A percentile compares a stretch with the other conserved stretches of the same genome.
Evolutionary conservation across 2,113 vertebrate genomes (phyloP).

Genomic region (Stictonetta naevosa): DNA sequence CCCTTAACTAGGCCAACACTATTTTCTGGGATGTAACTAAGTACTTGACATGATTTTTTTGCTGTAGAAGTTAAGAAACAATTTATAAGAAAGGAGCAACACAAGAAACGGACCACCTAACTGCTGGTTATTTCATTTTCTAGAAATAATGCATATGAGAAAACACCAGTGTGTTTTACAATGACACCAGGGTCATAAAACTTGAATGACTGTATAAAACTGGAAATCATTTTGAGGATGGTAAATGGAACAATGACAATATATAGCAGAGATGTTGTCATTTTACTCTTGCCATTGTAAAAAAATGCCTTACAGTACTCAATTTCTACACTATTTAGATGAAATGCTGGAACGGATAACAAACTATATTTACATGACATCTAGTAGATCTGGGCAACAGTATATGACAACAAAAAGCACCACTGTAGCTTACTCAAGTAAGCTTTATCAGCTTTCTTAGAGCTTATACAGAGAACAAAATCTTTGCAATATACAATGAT

Average conservation of each 20-base stretch:
- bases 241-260: neutral
- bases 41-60: fast-evolving
- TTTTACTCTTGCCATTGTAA: neutral
- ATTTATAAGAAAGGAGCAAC: neutral
- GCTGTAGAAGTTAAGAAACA: neutral
- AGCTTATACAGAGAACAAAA: neutral
- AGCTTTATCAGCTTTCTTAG: neutral
- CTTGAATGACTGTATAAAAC: slow-evolving; percentile 6
- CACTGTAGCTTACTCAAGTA: neutral
- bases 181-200: neutral
- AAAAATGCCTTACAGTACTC: neutral
- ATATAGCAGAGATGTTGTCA: neutral
- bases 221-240: neutral
- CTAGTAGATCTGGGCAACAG: neutral
- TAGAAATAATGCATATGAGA: neutral
- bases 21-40: neutral
- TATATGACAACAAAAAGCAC: neutral
- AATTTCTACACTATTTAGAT: neutral
- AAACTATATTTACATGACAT: neutral
- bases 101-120: neutral
- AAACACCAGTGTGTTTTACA: neutral
- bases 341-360: neutral
- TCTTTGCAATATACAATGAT: neutral
- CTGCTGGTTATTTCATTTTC: neutral
- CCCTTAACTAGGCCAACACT: neutral